phyloP scores from a whole-genome alignment of 2,113 vertebrate species.

The Anseranas semipalmata region DNA sequence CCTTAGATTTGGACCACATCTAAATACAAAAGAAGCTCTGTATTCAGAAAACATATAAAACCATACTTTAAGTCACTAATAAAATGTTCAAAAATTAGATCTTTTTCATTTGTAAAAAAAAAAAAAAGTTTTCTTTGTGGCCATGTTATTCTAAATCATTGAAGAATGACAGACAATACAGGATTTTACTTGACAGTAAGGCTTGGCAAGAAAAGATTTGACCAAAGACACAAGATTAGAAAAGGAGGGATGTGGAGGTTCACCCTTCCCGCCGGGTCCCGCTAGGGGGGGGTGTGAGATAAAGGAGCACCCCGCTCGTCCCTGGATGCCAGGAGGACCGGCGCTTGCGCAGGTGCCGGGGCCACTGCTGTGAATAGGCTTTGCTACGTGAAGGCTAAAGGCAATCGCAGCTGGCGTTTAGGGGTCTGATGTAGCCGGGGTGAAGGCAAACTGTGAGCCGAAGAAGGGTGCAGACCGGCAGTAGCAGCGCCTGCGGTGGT shows the following conservation, averaged over 20 bases:
- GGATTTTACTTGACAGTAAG: not conserved
- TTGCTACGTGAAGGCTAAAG: not conserved
- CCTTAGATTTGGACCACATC: not conserved
- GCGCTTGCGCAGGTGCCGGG: too few species aligned
- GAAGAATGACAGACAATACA: not conserved
- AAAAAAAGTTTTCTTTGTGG: too few species aligned
- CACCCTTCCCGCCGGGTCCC: not conserved
- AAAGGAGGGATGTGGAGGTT: accelerated
- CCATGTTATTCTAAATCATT: not conserved
- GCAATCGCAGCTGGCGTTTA: too few species aligned
- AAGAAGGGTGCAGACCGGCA: accelerated
- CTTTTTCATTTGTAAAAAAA: not conserved
- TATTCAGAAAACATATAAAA: not conserved
- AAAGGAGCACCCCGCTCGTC: not conserved
- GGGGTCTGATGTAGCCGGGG: accelerated
- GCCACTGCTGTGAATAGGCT: not conserved
- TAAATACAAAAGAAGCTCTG: not conserved
- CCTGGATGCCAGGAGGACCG: not conserved
- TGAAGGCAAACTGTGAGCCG: accelerated
- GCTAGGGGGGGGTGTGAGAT: not conserved
- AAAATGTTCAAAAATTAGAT: accelerated
- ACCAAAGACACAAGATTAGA: accelerated
- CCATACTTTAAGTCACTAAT: not conserved
- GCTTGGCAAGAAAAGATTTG: not conserved
- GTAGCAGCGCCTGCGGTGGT: not conserved